These are phyloP conservation scores for Eptatretus atami DNA, from an alignment of 2,797 vertebrate species.

Conservation along the genomic window DNA sequence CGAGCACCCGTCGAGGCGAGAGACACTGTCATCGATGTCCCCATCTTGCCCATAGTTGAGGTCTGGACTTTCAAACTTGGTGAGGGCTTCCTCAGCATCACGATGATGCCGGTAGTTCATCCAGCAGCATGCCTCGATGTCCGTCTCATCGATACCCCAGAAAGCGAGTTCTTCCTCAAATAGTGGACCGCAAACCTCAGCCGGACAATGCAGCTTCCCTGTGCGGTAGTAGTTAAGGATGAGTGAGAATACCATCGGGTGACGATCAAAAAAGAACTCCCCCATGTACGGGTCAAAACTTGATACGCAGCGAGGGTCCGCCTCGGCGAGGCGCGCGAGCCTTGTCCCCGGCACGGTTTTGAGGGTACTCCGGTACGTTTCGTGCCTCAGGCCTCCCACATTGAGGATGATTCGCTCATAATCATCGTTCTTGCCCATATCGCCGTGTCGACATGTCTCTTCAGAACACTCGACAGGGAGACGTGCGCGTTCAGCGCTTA, in stretches of 20 bases:
- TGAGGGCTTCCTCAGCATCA: conserved; percentile 80
- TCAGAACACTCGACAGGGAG: conserved; percentile 80
- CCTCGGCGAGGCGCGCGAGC: conserved; percentile 57
- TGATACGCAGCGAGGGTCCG: conserved; percentile 22
- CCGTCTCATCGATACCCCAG: conserved; percentile 91
- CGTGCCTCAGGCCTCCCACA: conserved; percentile 75
- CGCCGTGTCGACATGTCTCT: conserved; percentile 95
- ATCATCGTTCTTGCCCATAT: conserved; percentile 64
- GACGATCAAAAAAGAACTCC: conserved; percentile 80
- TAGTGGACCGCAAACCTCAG: conserved; percentile 78
- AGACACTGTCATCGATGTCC: conserved; percentile 23
- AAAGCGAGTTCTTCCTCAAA: conserved; percentile 92
- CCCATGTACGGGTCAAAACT: conserved; percentile 21
- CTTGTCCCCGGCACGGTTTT: conserved; percentile 69
- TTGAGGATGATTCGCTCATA: conserved; percentile 15
- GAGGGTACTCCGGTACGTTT: conserved; percentile 84
- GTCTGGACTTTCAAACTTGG: conserved; percentile 65
- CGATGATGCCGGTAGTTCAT: conserved; percentile 90
- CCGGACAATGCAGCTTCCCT: conserved; percentile 84
- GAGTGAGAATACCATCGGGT: conserved; percentile 80
- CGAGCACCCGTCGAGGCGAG: conserved; percentile 15
- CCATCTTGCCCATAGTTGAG: conserved; percentile 16
- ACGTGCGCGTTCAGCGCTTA: conserved; percentile 60
- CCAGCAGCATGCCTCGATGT: conserved; percentile 97
- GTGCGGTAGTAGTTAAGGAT: conserved; percentile 94